Evolutionary conservation across 2,888 invertebrate species (phyloP), one percentile per base, ranked within the genome.

Genomic region (Notodonta ziczac): DNA sequence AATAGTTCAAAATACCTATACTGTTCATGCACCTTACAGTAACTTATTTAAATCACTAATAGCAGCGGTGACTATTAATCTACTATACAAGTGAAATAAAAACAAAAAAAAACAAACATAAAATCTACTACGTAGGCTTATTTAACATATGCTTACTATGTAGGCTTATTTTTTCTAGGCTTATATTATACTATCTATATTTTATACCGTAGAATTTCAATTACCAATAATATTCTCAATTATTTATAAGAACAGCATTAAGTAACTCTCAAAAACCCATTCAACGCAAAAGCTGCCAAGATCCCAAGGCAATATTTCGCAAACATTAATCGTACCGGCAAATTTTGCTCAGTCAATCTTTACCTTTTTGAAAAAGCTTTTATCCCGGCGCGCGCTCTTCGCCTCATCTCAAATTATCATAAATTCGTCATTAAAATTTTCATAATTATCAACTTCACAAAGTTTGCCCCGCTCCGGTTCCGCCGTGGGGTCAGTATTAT

Each of bases 371-470:
- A 77, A 71, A 58, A 71, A 72, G 74, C 72, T 80, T 77, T 78
- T 73, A 78, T 76, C 66, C 57, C 63, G 53, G 57, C 60, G 61
- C 57, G 52, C 56, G 62, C 58, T 63, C 70, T 69, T 69, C 68
- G 62, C 67, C 69, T 66, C 66, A 58, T 73, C 70, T 69, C 53
- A 74, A 82, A 87, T 88, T 85, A 81, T 61, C 86, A 86, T 87
- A 83, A 84, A 83, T 72, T 80, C 70, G 63, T 77, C 81, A 85
- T 86, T 81, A 82, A 83, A 82, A 83, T 83, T 80, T 81, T 78
- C 78, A 73, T 75, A 71, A 76, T 76, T 73, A 76, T 74, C 69
- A 77, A 70, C 72, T 78, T 70, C 67, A 64, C 63, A 63, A 71
- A 72, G 62, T 76, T 73, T 63, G 55, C 58, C 60, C 69, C 62